Conservation (phyloP, 2,113 vertebrate species). For the Tupaia chinensis region DNA sequence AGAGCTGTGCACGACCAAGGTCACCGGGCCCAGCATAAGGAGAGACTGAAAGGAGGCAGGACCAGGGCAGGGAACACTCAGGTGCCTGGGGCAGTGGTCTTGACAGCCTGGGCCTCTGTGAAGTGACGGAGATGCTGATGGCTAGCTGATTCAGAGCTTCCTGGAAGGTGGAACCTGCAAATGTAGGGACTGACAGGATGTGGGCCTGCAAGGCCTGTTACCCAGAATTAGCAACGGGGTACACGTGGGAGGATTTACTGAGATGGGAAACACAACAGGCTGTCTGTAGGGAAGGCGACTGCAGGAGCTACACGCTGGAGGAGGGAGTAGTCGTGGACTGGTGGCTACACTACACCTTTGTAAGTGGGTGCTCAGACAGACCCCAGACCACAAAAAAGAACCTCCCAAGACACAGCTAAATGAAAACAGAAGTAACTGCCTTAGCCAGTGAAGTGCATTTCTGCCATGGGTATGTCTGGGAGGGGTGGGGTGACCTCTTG, state of each 20-base stretch:
- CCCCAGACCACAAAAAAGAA: neutral
- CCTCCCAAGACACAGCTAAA: neutral
- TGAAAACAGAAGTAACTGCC: neutral
- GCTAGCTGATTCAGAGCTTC: neutral
- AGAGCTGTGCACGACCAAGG: neutral
- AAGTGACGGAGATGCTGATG: neutral
- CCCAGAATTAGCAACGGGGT: neutral
- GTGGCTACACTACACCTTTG: neutral
- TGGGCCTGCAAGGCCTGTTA: neutral
- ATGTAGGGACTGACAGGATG: neutral
- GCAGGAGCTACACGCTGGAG: neutral
- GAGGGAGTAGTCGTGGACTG: neutral
- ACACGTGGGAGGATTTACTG: neutral
- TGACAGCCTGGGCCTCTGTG: neutral
- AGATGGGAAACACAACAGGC: neutral
- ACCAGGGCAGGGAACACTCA: neutral
- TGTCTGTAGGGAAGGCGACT: neutral
- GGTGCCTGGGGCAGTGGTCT: neutral
- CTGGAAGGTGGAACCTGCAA: neutral
- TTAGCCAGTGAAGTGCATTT: neutral
- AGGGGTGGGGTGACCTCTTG: neutral
- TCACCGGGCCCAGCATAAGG: neutral
- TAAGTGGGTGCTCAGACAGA: neutral
- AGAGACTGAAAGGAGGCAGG: neutral
- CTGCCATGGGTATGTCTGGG: neutral